A percentile compares a stretch with the other conserved stretches of the same genome.
These are phyloP conservation scores for Drosophila rubida DNA, from an alignment of 2,888 invertebrate genomes.

Conservation along the genomic window DNA sequence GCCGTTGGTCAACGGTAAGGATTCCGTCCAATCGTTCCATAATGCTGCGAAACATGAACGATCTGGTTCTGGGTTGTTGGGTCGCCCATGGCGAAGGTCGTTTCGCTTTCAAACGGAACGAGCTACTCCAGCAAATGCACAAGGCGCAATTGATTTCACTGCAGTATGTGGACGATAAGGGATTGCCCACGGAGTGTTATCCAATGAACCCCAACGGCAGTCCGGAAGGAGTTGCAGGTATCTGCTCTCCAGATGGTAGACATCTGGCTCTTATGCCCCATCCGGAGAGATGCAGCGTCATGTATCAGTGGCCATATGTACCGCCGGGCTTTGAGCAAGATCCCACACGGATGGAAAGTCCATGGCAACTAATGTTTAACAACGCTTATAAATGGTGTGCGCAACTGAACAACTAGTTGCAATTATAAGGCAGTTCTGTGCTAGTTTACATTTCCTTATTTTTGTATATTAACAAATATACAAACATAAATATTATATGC, in stretches of 20 bases:
- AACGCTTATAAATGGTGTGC: slow-evolving; percentile 92
- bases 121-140: slow-evolving; percentile 86
- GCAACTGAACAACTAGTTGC: slow-evolving; percentile 1
- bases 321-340: slow-evolving; percentile 85
- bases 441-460: not conserved
- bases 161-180: slow-evolving; percentile 93
- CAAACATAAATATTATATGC: slow-evolving; percentile 6
- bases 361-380: slow-evolving; percentile 96
- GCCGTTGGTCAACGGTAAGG: slow-evolving; percentile 91
- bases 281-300: slow-evolving; percentile 95
- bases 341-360: slow-evolving; percentile 87
- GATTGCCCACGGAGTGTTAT: slow-evolving; percentile 91
- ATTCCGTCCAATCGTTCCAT: slow-evolving; percentile 89
- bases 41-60: slow-evolving; percentile 96
- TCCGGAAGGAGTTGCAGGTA: slow-evolving; percentile 92
- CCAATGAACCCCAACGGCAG: slow-evolving; percentile 98
- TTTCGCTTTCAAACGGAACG: slow-evolving; percentile 87
- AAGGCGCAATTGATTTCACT: slow-evolving; percentile 89
- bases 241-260: slow-evolving; percentile 95
- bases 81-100: slow-evolving; percentile 98
- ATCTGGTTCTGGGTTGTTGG: slow-evolving; percentile 97
- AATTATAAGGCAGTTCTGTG: not conserved
- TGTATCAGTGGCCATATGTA: slow-evolving; percentile 95
- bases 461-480: not conserved
- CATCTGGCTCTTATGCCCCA: slow-evolving; percentile 99